Percentiles rank a stretch among this genome's conserved stretches.
Evolutionary conservation across 2,888 invertebrate genomes (phyloP).

Genomic region (Chironomus tentans): DNA sequence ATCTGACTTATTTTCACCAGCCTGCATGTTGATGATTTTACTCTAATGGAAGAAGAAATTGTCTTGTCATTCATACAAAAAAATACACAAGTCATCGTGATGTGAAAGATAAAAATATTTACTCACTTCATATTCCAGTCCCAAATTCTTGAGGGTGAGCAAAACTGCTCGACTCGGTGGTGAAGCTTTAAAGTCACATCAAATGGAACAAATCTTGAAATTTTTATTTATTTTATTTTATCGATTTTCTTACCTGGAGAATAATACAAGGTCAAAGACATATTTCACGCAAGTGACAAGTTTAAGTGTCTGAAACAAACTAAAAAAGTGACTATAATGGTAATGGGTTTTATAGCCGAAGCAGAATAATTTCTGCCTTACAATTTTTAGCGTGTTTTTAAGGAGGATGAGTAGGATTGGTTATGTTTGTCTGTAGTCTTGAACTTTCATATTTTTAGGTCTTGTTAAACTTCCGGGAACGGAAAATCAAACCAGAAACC

Average conservation of each 20-base stretch:
- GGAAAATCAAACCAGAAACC: too few species aligned
- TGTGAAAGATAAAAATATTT: not conserved
- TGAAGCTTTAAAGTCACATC: not conserved
- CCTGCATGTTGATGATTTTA: not conserved
- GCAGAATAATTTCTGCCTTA: not conserved
- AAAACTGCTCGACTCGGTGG: not conserved
- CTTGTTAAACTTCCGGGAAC: too few species aligned
- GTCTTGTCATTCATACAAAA: too few species aligned
- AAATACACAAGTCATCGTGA: too few species aligned
- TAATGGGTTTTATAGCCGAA: not conserved
- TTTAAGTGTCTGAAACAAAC: not conserved
- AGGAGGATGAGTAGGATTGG: not conserved
- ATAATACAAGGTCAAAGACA: constrained; percentile 1
- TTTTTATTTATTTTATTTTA: not conserved
- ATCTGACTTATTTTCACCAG: not conserved
- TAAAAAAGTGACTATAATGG: not conserved
- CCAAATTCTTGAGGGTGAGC: not conserved
- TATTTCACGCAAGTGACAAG: not conserved
- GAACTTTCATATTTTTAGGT: too few species aligned
- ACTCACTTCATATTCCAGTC: not conserved
- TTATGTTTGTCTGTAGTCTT: not conserved
- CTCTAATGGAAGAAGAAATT: not conserved
- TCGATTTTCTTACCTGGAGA: not conserved
- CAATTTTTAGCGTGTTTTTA: too few species aligned
- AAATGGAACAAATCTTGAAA: not conserved